These are phyloP conservation scores for Propithecus perrieri DNA, from an alignment of 2,797 vertebrate species.

Conservation along the genomic window DNA sequence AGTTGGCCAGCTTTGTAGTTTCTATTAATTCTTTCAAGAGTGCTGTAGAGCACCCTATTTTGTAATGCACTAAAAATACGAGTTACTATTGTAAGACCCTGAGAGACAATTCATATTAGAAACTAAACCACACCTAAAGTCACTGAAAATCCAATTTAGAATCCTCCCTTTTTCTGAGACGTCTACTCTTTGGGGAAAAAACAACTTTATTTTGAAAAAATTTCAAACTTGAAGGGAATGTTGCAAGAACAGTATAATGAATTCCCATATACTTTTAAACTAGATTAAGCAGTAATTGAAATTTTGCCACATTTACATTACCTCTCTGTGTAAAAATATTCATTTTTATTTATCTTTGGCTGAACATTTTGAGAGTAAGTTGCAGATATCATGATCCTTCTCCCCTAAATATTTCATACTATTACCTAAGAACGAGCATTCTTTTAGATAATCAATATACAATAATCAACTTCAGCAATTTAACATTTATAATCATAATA, in stretches of 20 bases:
- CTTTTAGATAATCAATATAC: neutral
- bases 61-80: neutral
- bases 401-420: conserved; percentile 1
- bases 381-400: neutral
- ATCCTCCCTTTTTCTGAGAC: neutral
- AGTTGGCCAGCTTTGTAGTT: neutral
- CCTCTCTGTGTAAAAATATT: neutral
- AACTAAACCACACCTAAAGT: neutral
- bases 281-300: conserved; percentile 26
- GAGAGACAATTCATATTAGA: conserved; percentile 9
- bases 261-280: neutral
- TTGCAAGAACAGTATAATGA: conserved; percentile 13
- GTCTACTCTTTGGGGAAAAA: neutral
- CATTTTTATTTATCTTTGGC: conserved; percentile 19
- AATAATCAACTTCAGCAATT: neutral
- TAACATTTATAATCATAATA: neutral
- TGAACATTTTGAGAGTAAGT: conserved; percentile 26
- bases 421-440: neutral
- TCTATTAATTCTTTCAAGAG: conserved; percentile 26
- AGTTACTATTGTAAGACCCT: neutral
- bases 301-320: conserved; percentile 23
- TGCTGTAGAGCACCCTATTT: neutral
- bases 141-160: conserved; percentile 18
- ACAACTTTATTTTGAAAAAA: conserved; percentile 10
- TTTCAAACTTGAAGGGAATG: neutral